Evolutionary conservation across 2,113 vertebrate genomes (phyloP).

Genomic region (Campylomormyrus numenius): DNA sequence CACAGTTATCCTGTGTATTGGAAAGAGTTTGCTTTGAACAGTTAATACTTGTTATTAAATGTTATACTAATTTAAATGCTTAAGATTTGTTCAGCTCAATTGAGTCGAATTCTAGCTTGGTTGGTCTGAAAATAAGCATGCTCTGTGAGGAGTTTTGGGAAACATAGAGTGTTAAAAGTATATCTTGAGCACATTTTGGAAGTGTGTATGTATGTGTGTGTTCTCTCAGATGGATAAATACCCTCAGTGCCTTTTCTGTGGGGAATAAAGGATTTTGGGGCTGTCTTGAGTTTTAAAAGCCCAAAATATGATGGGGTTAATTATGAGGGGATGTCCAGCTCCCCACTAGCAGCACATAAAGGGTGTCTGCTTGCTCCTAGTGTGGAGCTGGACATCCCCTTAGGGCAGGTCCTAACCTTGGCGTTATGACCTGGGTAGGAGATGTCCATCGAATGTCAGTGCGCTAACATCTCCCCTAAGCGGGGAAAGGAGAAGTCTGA

Average conservation of each 20-base stretch:
- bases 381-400: background rate
- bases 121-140: background rate
- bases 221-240: background rate
- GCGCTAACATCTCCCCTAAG: background rate
- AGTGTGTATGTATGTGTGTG: background rate
- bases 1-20: background rate
- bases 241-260: background rate
- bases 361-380: background rate
- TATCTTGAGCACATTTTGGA: background rate
- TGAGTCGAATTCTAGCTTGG: background rate
- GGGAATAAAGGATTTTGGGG: background rate
- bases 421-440: background rate
- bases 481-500: background rate
- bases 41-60: background rate
- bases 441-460: background rate
- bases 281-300: background rate
- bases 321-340: background rate
- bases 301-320: background rate
- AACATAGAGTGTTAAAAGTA: background rate
- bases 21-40: background rate
- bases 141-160: background rate
- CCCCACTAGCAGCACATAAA: background rate
- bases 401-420: background rate
- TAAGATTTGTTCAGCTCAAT: background rate
- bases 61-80: background rate